Percentiles rank a stretch among this genome's conserved stretches.
Evolutionary conservation across 2,797 vertebrate species (phyloP).

Genomic region (Loriculus beryllinus): DNA sequence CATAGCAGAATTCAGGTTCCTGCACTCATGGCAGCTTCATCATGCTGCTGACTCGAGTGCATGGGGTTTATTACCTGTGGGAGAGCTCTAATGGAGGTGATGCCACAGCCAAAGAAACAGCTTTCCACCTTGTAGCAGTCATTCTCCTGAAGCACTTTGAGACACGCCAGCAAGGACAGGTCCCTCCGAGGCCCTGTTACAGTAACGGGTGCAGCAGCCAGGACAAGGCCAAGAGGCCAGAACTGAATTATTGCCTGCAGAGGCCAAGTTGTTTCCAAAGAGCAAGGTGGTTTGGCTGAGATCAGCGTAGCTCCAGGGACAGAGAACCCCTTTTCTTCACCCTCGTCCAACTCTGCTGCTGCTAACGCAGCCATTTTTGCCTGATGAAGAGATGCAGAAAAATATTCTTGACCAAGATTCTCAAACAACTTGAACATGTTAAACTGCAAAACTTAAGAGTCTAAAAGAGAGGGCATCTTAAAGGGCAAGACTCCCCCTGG

Average conservation of each 20-base stretch:
- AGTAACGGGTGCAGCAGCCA: slow-evolving; percentile 79
- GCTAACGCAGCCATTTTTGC: slow-evolving; percentile 79
- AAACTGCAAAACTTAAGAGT: neutral
- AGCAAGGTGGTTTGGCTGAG: neutral
- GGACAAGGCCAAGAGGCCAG: slow-evolving; percentile 89
- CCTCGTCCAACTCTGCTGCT: slow-evolving; percentile 86
- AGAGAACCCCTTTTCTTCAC: slow-evolving; percentile 45
- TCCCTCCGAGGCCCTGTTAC: slow-evolving; percentile 78
- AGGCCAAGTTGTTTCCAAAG: slow-evolving; percentile 4
- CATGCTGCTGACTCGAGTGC: fast-evolving
- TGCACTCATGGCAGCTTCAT: fast-evolving
- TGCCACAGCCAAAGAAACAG: slow-evolving; percentile 77
- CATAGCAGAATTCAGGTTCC: neutral
- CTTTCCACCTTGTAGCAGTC: slow-evolving; percentile 70
- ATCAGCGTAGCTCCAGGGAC: slow-evolving; percentile 1
- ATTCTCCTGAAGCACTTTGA: slow-evolving; percentile 74
- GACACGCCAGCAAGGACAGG: slow-evolving; percentile 79
- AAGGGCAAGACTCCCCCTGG: neutral
- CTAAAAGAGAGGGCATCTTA: neutral
- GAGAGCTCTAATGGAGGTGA: slow-evolving; percentile 89
- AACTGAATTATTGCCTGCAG: slow-evolving; percentile 60
- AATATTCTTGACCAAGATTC: neutral
- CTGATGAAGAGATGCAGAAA: slow-evolving; percentile 65
- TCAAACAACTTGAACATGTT: neutral
- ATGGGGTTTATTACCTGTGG: slow-evolving; percentile 81